A percentile compares a stretch with the other conserved stretches of the same genome.
These are phyloP conservation scores for Dreissena rostriformis DNA, from an alignment of 1,140 invertebrate species.

Conservation along the genomic window DNA sequence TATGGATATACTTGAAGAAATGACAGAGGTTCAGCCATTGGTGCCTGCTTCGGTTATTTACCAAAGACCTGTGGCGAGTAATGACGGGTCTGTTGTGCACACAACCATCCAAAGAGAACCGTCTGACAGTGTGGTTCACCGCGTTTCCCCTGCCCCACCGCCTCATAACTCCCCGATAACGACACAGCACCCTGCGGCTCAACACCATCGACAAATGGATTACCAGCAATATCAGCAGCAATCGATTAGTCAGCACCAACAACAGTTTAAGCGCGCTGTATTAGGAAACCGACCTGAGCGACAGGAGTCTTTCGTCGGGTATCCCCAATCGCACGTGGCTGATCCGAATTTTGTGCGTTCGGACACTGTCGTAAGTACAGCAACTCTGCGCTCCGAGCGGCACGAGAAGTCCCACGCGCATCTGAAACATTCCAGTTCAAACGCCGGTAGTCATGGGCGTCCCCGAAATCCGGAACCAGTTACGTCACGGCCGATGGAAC, in stretches of 20 bases:
- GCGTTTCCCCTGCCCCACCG: not conserved
- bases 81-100: too few species aligned
- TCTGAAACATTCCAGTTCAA: constrained; percentile 25
- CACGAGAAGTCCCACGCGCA: constrained; percentile 14
- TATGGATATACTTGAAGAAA: constrained; percentile 33
- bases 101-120: too few species aligned
- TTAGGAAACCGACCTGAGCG: not conserved
- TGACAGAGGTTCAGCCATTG: constrained; percentile 33
- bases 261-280: not conserved
- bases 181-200: not conserved
- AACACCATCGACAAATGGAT: not conserved
- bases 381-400: constrained; percentile 13
- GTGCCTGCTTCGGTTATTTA: not conserved
- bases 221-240: too few species aligned
- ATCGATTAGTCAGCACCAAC: too few species aligned
- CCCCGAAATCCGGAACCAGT: constrained; percentile 52
- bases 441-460: constrained; percentile 4
- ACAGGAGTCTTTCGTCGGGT: not conserved
- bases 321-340: not conserved
- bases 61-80: too few species aligned
- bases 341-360: constrained; percentile 16
- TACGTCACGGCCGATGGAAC: constrained; percentile 28
- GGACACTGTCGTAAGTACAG: constrained; percentile 3
- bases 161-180: not conserved
- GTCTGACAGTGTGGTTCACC: too few species aligned